Evolutionary conservation across 2,888 invertebrate species (phyloP), one percentile per base, ranked within the genome.

Genomic region (Yponomeuta evonymella): DNA sequence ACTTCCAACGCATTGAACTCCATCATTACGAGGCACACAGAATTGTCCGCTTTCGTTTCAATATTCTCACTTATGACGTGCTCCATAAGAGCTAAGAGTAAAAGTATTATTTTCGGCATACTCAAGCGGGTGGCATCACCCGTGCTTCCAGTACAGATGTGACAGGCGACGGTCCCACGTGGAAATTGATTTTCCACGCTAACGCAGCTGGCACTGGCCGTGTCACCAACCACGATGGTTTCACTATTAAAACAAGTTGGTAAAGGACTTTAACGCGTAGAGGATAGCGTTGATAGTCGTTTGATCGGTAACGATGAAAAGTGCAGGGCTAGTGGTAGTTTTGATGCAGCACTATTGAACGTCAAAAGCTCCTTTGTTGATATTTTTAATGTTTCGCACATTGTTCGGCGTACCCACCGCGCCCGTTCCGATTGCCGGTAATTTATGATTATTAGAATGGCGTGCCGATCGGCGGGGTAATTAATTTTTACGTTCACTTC

Each of bases 301-400:
- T n/a, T 76, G 72, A 67, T 58, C 43, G 33, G 33, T 64, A 29
- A 9, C 48, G 12, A 48, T 51, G 29, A 69, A 48, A 30, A 51
- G 15, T 23, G 68, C 48, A 69, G 23, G 10, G 15, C 12, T 70
- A 64, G 30, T 30, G 75, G 76, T 82, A 82, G 85, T 79, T 76
- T 76, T 76, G 74, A 76, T 77, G 79, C 86, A 89, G 86, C 89
- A 89, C 88, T 89, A 88, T 43, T 88, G 87, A 88, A 88, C 89
- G 89, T 90, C 89, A 90, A 89, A 90, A 90, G 89, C 86, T 85
- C 88, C 82, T 89, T 92, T 91, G 91, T 91, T 91, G 91, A 92
- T 92, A 91, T 89, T 90, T 92, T 91, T 90, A 91, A 92, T 90
- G 92, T 91, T 90, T 92, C 89, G 90, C 91, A 90, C 91, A 91